phyloP scores from a whole-genome alignment of 2,113 vertebrate genomes.

The Lasiurus borealis region DNA sequence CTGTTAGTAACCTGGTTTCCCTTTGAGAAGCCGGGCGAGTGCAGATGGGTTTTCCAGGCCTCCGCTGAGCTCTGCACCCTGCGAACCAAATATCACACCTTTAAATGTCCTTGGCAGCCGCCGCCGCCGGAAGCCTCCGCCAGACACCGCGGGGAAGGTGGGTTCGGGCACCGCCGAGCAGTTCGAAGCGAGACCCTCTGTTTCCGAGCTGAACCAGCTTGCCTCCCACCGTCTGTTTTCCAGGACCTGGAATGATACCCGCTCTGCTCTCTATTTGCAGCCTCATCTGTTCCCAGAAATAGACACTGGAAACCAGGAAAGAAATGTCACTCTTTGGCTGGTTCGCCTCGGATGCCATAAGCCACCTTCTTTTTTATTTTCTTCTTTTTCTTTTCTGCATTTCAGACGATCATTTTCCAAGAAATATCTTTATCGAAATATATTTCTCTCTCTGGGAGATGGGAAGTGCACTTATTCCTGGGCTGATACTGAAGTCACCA shows the following conservation, averaged over 20 bases:
- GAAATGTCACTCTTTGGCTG: conserved; percentile 73
- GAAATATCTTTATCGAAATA: conserved; percentile 34
- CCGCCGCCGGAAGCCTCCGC: conserved; percentile 63
- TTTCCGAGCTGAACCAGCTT: conserved; percentile 69
- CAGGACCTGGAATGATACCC: conserved; percentile 55
- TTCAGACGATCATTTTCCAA: conserved; percentile 28
- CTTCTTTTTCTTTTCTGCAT: background rate
- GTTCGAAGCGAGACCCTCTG: conserved; percentile 73
- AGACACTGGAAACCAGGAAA: conserved; percentile 33
- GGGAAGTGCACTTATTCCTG: background rate
- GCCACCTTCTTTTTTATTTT: conserved; percentile 43
- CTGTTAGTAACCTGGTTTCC: conserved; percentile 71
- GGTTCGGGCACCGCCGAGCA: conserved; percentile 66
- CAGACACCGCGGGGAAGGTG: conserved; percentile 69
- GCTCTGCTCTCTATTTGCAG: conserved; percentile 68
- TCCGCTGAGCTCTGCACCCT: conserved; percentile 78
- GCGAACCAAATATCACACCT: conserved; percentile 80
- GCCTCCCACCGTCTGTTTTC: conserved; percentile 75
- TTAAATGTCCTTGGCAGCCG: conserved; percentile 80
- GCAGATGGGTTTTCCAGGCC: conserved; percentile 76
- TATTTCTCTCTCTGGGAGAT: background rate
- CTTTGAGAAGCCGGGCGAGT: conserved; percentile 62
- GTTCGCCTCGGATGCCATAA: conserved; percentile 45
- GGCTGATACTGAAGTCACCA: background rate
- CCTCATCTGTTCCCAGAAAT: conserved; percentile 75